phyloP scores from a whole-genome alignment of 2,888 invertebrate genomes.

The Napeogenes sylphis region DNA sequence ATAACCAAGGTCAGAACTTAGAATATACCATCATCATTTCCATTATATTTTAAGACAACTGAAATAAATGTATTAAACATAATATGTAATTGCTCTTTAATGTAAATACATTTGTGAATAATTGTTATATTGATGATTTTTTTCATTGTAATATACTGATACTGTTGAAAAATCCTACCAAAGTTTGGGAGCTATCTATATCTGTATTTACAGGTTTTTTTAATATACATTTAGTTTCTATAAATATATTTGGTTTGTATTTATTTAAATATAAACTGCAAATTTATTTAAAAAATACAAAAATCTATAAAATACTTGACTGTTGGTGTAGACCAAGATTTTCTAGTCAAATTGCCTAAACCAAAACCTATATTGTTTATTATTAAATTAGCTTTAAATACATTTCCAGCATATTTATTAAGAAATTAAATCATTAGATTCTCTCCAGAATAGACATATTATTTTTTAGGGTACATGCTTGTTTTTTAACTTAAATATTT shows the following conservation, averaged over 20 bases:
- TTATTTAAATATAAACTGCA: no score
- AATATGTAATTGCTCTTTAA: neutral
- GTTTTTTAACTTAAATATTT: neutral
- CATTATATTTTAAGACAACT: neutral
- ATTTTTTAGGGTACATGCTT: neutral
- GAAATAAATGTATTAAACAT: neutral
- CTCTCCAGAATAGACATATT: no score
- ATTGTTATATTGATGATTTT: neutral
- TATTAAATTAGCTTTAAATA: no score
- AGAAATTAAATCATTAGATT: neutral
- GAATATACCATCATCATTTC: neutral
- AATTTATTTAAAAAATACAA: no score
- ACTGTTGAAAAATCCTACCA: neutral
- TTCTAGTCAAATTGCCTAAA: slow-evolving; percentile 2
- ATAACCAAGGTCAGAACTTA: neutral
- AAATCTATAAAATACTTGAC: no score
- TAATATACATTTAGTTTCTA: no score
- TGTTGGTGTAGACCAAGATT: neutral
- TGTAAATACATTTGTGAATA: slow-evolving; percentile 1
- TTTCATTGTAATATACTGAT: no score
- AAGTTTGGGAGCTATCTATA: no score
- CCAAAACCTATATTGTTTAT: no score
- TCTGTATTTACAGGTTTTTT: no score
- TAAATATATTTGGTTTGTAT: no score
- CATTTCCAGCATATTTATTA: neutral